Conservation (phyloP, 1,140 invertebrate genomes). For the Tribolium madens region DNA sequence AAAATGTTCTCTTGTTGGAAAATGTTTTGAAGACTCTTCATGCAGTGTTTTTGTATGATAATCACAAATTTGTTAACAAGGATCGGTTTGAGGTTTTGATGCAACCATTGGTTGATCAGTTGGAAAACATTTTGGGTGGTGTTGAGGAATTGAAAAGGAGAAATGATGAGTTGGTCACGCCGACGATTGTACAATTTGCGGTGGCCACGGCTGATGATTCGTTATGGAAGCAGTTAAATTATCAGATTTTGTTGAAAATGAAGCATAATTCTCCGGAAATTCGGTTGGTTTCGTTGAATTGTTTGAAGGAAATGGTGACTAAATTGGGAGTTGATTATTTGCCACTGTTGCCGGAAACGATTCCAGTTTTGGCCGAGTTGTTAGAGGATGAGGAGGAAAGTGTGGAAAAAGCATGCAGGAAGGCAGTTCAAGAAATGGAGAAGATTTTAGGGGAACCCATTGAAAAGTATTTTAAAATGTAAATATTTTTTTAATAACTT, state of each 20-base stretch:
- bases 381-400: slow-evolving; percentile 84
- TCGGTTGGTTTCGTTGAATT: slow-evolving; percentile 72
- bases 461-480: slow-evolving; percentile 81
- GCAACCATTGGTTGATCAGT: slow-evolving; percentile 88
- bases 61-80: slow-evolving; percentile 84
- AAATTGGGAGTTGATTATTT: slow-evolving; percentile 87
- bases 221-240: slow-evolving; percentile 89
- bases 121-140: slow-evolving; percentile 83
- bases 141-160: slow-evolving; percentile 72
- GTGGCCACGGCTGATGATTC: slow-evolving; percentile 86
- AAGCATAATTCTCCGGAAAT: slow-evolving; percentile 77
- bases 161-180: slow-evolving; percentile 75
- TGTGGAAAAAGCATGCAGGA: slow-evolving; percentile 82
- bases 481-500: background rate
- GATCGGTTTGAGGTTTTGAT: slow-evolving; percentile 86
- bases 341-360: slow-evolving; percentile 83
- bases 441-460: slow-evolving; percentile 86
- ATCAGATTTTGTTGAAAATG: slow-evolving; percentile 90
- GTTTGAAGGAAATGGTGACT: slow-evolving; percentile 77
- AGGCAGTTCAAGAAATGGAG: slow-evolving; percentile 82
- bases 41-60: slow-evolving; percentile 85
- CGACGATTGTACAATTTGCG: slow-evolving; percentile 85
- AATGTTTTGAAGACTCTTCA: slow-evolving; percentile 79
- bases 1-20: slow-evolving; percentile 72
- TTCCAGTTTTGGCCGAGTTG: slow-evolving; percentile 86